A percentile compares a stretch with the other conserved stretches of the same genome.
These are phyloP conservation scores for Spheniscus mendiculus DNA, from an alignment of 2,113 vertebrate species.

Conservation along the genomic window DNA sequence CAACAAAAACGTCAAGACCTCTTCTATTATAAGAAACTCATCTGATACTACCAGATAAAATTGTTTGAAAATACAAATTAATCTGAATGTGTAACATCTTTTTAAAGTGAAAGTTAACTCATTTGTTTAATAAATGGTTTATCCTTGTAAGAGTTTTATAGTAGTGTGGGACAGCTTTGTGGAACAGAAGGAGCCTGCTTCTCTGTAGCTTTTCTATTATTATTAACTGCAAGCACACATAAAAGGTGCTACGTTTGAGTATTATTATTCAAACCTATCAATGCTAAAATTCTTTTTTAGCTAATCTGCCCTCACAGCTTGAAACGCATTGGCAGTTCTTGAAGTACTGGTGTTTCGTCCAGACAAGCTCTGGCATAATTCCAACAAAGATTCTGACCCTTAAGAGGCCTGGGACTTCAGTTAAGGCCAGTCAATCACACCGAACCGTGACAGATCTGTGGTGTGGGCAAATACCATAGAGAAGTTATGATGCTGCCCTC, in stretches of 20 bases:
- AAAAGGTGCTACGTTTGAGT: conserved; percentile 24
- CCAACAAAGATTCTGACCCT: not conserved
- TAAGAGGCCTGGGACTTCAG: not conserved
- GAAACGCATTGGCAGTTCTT: conserved; percentile 10
- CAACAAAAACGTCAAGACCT: not conserved
- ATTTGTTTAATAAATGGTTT: not conserved
- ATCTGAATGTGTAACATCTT: not conserved
- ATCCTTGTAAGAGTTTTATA: not conserved
- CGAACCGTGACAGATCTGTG: not conserved
- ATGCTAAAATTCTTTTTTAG: conserved; percentile 20
- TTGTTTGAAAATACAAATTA: not conserved
- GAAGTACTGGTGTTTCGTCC: not conserved
- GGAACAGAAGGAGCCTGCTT: not conserved
- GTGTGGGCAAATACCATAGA: not conserved
- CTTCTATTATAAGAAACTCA: not conserved
- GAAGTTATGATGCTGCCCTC: not conserved
- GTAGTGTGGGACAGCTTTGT: not conserved
- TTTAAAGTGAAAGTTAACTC: not conserved
- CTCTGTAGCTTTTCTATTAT: not conserved
- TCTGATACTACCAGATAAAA: not conserved
- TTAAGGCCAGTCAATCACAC: not conserved
- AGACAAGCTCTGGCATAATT: conserved; percentile 12
- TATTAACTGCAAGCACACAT: not conserved
- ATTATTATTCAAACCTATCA: conserved; percentile 33
- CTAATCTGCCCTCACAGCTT: conserved; percentile 29